Percentiles rank a stretch among this genome's conserved stretches.
Evolutionary conservation across 2,888 invertebrate genomes (phyloP).

Genomic region (Hypolimnas misippus): DNA sequence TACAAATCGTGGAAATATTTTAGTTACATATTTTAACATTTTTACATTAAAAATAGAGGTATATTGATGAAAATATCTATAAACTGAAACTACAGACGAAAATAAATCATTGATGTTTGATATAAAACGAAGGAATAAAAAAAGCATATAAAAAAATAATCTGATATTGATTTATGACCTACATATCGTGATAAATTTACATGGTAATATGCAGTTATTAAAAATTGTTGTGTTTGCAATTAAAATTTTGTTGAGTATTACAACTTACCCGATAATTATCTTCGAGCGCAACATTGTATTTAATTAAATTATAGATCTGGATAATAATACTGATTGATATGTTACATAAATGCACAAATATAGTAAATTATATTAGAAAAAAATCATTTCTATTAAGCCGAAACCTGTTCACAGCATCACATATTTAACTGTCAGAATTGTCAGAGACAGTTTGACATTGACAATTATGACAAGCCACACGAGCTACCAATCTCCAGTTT

Average conservation of each 20-base stretch:
- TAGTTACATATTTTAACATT: neutral
- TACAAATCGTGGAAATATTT: neutral
- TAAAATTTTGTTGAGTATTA: slow-evolving; percentile 1
- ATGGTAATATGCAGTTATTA: neutral
- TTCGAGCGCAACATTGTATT: slow-evolving; percentile 43
- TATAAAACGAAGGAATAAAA: neutral
- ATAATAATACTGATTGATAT: slow-evolving; percentile 29
- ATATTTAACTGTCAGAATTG: slow-evolving; percentile 25
- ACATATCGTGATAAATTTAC: neutral
- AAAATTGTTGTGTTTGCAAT: slow-evolving; percentile 17
- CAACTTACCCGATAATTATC: slow-evolving; percentile 44
- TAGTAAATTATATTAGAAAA: slow-evolving; percentile 17
- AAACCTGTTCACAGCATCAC: slow-evolving; percentile 28
- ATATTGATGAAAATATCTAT: neutral
- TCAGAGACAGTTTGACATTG: slow-evolving; percentile 14
- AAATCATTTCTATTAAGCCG: slow-evolving; percentile 24
- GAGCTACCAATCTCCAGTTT: no score
- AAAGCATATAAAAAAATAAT: no score
- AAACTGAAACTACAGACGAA: neutral
- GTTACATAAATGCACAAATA: slow-evolving; percentile 20
- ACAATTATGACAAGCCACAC: slow-evolving; percentile 1
- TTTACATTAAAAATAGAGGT: neutral
- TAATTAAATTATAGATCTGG: slow-evolving; percentile 14
- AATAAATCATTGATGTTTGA: neutral
- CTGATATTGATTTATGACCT: no score